These are phyloP conservation scores for Myoxocephalus aenaeus DNA, from an alignment of 2,797 vertebrate genomes.

Conservation along the genomic window DNA sequence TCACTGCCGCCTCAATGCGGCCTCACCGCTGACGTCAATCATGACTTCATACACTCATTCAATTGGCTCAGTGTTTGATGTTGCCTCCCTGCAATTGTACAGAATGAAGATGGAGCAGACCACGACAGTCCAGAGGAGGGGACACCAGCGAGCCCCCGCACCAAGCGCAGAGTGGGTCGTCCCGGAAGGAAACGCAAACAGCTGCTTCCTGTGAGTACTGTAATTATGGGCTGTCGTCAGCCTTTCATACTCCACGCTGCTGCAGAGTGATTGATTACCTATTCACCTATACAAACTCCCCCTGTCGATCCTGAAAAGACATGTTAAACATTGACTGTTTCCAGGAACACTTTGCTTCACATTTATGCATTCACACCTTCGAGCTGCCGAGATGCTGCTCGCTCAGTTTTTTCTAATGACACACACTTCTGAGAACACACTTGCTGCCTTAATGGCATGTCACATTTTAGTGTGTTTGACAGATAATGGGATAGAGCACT, in stretches of 20 bases:
- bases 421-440: conserved; percentile 24
- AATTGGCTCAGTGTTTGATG: conserved; percentile 54
- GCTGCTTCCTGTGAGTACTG: conserved; percentile 89
- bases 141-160: conserved; percentile 86
- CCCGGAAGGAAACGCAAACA: conserved; percentile 94
- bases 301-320: conserved; percentile 1
- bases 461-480: conserved; percentile 33
- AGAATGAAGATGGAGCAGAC: conserved; percentile 82
- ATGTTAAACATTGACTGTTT: conserved; percentile 15
- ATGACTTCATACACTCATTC: conserved; percentile 25
- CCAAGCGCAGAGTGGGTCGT: conserved; percentile 91
- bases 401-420: background rate
- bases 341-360: conserved; percentile 14
- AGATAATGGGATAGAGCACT: conserved; percentile 8
- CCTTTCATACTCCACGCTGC: conserved; percentile 23
- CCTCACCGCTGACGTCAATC: conserved; percentile 44
- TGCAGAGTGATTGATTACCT: conserved; percentile 40
- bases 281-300: conserved; percentile 11
- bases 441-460: conserved; percentile 27
- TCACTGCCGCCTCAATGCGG: conserved; percentile 19
- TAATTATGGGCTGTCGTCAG: conserved; percentile 43
- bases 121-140: conserved; percentile 91
- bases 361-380: conserved; percentile 11
- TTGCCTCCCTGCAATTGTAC: conserved; percentile 51
- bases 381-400: conserved; percentile 15